Conservation (phyloP, 2,797 vertebrate species). For the Sternarchorhynchus goeldii region DNA sequence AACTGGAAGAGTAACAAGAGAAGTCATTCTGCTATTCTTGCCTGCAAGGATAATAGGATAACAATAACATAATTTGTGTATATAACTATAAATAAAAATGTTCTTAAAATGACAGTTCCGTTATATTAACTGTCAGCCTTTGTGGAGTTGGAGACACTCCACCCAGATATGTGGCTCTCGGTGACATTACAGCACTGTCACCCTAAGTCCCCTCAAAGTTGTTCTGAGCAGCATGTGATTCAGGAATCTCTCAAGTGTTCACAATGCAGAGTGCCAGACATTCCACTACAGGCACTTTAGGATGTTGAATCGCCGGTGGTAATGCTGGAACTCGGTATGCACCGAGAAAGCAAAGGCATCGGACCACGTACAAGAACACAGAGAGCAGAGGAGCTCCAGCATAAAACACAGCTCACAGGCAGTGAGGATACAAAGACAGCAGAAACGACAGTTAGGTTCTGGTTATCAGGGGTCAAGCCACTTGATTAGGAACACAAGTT, state of each 20-base stretch:
- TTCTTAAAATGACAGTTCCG: neutral
- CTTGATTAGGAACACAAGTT: no score
- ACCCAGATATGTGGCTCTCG: neutral
- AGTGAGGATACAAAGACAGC: no score
- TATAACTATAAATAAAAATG: neutral
- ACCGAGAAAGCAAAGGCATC: no score
- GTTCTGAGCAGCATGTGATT: slow-evolving; percentile 56
- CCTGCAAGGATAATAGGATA: neutral
- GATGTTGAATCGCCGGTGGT: slow-evolving; percentile 22
- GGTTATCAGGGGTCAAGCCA: no score
- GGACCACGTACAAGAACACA: no score
- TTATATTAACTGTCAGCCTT: neutral
- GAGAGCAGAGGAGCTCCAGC: no score
- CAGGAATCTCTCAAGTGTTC: slow-evolving; percentile 68
- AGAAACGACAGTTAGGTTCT: no score
- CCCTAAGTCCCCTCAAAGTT: slow-evolving; percentile 20
- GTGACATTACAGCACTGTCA: neutral
- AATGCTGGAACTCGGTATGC: slow-evolving; percentile 12
- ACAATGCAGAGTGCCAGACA: slow-evolving; percentile 59
- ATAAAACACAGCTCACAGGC: no score
- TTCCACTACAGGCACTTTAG: slow-evolving; percentile 57
- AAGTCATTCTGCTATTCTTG: neutral
- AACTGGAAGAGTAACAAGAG: neutral
- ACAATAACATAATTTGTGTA: neutral
- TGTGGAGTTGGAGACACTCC: neutral